Evolutionary conservation across 2,113 vertebrate species (phyloP).

Genomic region (Callocephalon fimbriatum): DNA sequence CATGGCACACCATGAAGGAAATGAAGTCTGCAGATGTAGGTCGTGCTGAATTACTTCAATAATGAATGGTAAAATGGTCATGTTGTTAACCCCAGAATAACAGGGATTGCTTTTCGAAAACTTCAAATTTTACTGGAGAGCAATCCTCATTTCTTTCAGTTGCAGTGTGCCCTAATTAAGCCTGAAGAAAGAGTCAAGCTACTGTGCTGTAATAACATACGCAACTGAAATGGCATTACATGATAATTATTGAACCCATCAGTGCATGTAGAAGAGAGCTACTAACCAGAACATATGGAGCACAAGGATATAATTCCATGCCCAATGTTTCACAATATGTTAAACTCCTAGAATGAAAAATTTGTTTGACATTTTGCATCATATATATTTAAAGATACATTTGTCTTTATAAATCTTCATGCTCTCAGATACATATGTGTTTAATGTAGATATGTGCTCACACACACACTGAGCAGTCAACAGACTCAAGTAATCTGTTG

Average conservation of each 20-base stretch:
- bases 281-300: constrained; percentile 31
- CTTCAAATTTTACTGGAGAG: background rate
- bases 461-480: background rate
- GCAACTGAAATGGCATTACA: background rate
- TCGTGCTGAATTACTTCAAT: constrained; percentile 58
- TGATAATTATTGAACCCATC: constrained; percentile 41
- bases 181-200: constrained; percentile 56
- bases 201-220: constrained; percentile 33
- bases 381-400: background rate
- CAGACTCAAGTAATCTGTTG: background rate
- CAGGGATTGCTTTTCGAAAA: constrained; percentile 28
- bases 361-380: background rate
- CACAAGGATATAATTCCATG: background rate
- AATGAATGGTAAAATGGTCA: constrained; percentile 36
- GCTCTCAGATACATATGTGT: background rate
- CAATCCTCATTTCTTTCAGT: constrained; percentile 24
- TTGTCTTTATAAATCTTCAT: background rate
- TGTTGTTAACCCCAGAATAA: constrained; percentile 43
- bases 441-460: background rate
- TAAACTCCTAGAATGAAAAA: background rate
- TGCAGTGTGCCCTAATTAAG: constrained; percentile 44
- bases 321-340: background rate
- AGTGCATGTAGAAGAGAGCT: constrained; percentile 31
- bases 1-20: constrained; percentile 66
- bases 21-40: constrained; percentile 60